These are phyloP conservation scores for Dasysyrphus tricinctus DNA, from an alignment of 2,888 invertebrate species.

Conservation along the genomic window DNA sequence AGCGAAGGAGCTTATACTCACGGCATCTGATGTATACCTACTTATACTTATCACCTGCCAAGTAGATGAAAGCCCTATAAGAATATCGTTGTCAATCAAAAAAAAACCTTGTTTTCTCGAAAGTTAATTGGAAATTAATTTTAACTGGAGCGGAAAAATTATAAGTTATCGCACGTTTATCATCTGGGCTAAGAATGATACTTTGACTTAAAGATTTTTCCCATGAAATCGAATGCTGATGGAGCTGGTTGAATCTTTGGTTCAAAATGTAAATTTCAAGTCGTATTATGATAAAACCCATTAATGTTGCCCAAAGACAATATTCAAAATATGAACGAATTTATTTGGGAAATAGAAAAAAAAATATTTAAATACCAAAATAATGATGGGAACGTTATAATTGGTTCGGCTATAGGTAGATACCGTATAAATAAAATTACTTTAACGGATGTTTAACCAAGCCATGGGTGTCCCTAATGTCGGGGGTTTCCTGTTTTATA, in stretches of 20 bases:
- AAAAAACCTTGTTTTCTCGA: not conserved
- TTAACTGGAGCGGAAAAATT: slow-evolving; percentile 37
- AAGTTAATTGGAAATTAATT: slow-evolving; percentile 64
- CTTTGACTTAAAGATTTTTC: slow-evolving; percentile 9
- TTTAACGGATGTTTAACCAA: slow-evolving; percentile 21
- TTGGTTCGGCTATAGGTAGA: not conserved
- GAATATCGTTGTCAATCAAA: slow-evolving; percentile 22
- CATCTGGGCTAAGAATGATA: not conserved
- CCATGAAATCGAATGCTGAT: not conserved
- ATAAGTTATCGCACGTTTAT: slow-evolving; percentile 12
- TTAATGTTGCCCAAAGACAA: slow-evolving; percentile 31
- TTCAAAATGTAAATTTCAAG: not conserved
- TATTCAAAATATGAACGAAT: slow-evolving; percentile 30
- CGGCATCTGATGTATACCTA: not conserved
- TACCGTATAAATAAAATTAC: not conserved
- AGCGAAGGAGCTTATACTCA: slow-evolving; percentile 6
- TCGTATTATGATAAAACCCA: not conserved
- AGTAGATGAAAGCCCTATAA: slow-evolving; percentile 16
- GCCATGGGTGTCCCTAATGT: slow-evolving; percentile 31
- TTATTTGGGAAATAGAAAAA: slow-evolving; percentile 46
- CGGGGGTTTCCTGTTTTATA: not conserved
- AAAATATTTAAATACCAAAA: slow-evolving; percentile 25
- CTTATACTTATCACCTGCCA: slow-evolving; percentile 56
- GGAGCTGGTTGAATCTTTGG: not conserved
- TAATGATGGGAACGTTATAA: slow-evolving; percentile 32